Conservation (phyloP, 2,888 invertebrate species). For the Andrena praecox region DNA sequence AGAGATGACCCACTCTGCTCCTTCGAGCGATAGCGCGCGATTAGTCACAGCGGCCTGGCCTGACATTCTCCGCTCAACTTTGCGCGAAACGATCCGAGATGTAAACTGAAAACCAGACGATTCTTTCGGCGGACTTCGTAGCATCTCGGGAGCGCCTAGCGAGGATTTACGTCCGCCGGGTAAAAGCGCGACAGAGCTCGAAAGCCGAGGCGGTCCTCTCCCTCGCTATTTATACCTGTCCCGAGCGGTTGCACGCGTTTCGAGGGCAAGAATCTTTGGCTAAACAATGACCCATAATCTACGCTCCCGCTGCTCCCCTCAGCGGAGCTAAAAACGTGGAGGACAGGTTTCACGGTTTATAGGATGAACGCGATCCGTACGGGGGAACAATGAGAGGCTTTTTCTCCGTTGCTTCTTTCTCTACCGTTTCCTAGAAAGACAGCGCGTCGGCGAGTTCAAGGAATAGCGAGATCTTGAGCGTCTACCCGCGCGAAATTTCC, state of each 20-base stretch:
- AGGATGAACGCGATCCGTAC: conserved; percentile 15
- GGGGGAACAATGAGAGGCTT: conserved; percentile 43
- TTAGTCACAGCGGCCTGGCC: neutral
- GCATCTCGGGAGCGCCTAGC: too few relatives aligned
- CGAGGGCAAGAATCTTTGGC: conserved; percentile 38
- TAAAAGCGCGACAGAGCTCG: neutral
- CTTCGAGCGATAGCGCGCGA: neutral
- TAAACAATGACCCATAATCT: conserved; percentile 51
- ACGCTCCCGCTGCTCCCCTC: conserved; percentile 1
- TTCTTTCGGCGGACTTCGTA: too few relatives aligned
- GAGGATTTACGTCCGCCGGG: too few relatives aligned
- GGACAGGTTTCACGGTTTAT: conserved; percentile 26
- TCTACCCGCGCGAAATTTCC: conserved; percentile 24
- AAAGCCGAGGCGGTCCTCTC: neutral
- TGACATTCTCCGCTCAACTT: conserved; percentile 10
- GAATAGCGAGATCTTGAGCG: conserved; percentile 37
- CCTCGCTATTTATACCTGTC: conserved; percentile 14
- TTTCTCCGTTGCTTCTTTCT: conserved; percentile 16
- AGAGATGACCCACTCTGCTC: conserved; percentile 11
- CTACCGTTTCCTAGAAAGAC: conserved; percentile 53
- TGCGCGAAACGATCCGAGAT: too few relatives aligned
- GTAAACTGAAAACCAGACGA: too few relatives aligned
- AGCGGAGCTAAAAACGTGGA: conserved; percentile 37
- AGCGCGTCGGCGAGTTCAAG: conserved; percentile 17
- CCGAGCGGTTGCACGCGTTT: neutral